Base-by-base conservation (phyloP, 2,113 vertebrate genomes). In the Callithrix jacchus region DNA sequence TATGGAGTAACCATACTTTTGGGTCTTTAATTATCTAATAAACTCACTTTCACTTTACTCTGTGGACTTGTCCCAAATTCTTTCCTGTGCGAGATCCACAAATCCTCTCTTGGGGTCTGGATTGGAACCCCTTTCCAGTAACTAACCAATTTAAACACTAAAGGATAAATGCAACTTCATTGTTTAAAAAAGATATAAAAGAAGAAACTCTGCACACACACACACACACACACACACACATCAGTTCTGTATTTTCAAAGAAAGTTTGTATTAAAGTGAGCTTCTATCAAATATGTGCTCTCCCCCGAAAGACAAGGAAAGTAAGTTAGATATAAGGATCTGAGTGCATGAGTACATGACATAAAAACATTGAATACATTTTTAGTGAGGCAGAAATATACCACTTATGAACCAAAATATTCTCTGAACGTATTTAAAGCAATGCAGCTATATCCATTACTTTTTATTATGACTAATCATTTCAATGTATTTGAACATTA, bases 401-500 rank as follows among this genome's bases (percentile, higher is more conserved):
- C 47, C 45, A 52, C 42, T 93, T 66, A 42, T 71, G 58, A 89
- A 84, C 8, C 6, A 76, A 93, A 95, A 79, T 94, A 12, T 68
- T 95, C 58, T 56, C 77, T 73, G 47, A 82, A 77, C 58, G 87
- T 61, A 40, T 89, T 93, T 37, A 66, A 91, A 80, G 56, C 81
- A 92, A 76, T 76, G 5, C 4, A 83, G n/a, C 8, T 8, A 66
- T 83, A 91, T 89, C 64, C 37, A 80, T 96, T 77, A n/a, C 25
- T n/a, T 52, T 93, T 77, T 91, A 91, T 95, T 94, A 93, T 85
- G 74, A 93, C 58, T 70, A 91, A 73, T 95, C 94, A 97, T 95
- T 80, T 96, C 79, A 45, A 58, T 47, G 71, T 73, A 95, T 95
- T 76, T 91, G 58, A 97, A 93, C 66, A 92, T 93, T 94, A 92